Percentiles rank a stretch among this genome's conserved stretches.
Evolutionary conservation across 2,797 vertebrate genomes (phyloP).

Genomic region (Rhinatrema bivittatum): DNA sequence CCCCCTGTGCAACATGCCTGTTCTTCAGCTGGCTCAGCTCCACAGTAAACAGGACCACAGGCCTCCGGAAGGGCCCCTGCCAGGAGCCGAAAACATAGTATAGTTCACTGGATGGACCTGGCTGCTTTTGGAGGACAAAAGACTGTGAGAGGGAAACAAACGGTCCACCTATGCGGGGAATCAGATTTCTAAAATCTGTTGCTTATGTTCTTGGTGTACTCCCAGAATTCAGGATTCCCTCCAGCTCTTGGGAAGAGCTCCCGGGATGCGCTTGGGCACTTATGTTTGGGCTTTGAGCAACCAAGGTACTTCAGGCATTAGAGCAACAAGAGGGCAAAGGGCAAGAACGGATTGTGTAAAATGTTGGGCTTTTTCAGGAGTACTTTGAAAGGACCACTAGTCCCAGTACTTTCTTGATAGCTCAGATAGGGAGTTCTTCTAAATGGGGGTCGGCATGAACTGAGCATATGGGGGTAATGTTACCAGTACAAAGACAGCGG

Average conservation of each 20-base stretch:
- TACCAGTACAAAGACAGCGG: conserved; percentile 52
- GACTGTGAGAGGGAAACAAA: neutral
- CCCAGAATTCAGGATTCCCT: conserved; percentile 23
- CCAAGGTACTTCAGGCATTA: conserved; percentile 76
- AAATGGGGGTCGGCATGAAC: conserved; percentile 14
- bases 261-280: conserved; percentile 4
- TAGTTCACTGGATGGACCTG: conserved; percentile 45
- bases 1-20: conserved; percentile 95
- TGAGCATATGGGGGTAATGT: conserved; percentile 39
- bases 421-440: neutral
- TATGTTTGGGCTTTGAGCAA: conserved; percentile 53
- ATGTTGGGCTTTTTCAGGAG: conserved; percentile 46
- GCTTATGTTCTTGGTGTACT: conserved; percentile 7
- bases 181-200: conserved; percentile 17
- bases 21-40: conserved; percentile 89
- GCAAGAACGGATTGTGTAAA: conserved; percentile 35
- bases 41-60: conserved; percentile 63
- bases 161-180: conserved; percentile 31
- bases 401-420: too few species aligned
- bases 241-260: conserved; percentile 33
- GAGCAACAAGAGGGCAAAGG: conserved; percentile 29
- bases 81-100: conserved; percentile 86
- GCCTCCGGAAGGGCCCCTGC: conserved; percentile 75
- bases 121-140: conserved; percentile 7
- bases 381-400: conserved; percentile 71